These are phyloP conservation scores for Metopia argyrocephala DNA, from an alignment of 2,888 invertebrate genomes.

Conservation along the genomic window DNA sequence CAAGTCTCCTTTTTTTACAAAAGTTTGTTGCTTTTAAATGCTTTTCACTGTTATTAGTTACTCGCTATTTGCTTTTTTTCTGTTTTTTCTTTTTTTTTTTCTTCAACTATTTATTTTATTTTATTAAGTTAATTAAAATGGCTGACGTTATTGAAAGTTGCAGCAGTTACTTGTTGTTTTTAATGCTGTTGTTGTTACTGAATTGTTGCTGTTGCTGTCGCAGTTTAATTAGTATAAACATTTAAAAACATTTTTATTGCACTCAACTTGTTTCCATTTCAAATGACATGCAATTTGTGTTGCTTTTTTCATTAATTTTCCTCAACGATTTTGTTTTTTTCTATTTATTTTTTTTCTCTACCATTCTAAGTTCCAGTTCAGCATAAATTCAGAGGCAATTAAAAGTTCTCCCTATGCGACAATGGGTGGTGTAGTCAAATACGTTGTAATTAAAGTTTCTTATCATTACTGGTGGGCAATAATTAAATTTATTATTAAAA, in stretches of 20 bases:
- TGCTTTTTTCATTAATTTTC: neutral
- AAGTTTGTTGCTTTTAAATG: too few relatives aligned
- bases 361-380: neutral
- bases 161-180: neutral
- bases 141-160: neutral
- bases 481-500: neutral
- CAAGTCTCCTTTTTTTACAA: neutral
- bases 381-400: neutral
- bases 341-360: too few relatives aligned
- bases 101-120: conserved; percentile 28
- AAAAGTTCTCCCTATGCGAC: neutral
- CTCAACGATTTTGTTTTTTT: neutral
- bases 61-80: neutral
- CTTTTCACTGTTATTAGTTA: neutral
- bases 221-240: conserved; percentile 47
- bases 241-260: conserved; percentile 43
- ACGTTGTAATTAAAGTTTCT: neutral
- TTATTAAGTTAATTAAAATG: conserved; percentile 42
- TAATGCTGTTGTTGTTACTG: neutral
- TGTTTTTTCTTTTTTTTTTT: conserved; percentile 1
- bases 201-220: conserved; percentile 10
- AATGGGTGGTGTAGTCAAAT: neutral
- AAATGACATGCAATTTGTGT: conserved; percentile 40
- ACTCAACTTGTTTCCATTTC: conserved; percentile 16
- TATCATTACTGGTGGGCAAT: neutral